These are phyloP conservation scores for Sebastes cheni DNA, from an alignment of 2,797 vertebrate genomes.

Conservation along the genomic window DNA sequence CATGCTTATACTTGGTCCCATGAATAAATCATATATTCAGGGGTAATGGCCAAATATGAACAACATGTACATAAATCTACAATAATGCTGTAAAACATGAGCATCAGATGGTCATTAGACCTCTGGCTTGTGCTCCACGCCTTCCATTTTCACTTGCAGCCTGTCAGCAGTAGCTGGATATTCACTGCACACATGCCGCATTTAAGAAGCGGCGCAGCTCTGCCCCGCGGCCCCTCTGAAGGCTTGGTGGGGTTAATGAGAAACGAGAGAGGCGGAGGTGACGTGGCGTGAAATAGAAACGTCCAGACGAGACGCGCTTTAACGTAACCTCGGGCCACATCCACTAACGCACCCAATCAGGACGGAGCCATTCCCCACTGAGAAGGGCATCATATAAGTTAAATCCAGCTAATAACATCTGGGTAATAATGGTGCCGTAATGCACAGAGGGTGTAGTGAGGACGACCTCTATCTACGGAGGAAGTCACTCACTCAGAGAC, in stretches of 20 bases:
- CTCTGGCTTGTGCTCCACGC: background rate
- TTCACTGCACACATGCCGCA: background rate
- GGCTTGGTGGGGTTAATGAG: constrained; percentile 70
- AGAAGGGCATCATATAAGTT: constrained; percentile 48
- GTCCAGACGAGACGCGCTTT: constrained; percentile 42
- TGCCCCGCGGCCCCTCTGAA: constrained; percentile 23
- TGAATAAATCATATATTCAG: background rate
- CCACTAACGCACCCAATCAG: constrained; percentile 28
- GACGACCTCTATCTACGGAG: constrained; percentile 16
- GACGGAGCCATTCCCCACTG: constrained; percentile 24
- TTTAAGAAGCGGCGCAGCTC: constrained; percentile 18
- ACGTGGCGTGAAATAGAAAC: constrained; percentile 72
- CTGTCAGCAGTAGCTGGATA: constrained; percentile 36
- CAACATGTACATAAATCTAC: background rate
- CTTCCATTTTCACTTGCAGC: constrained; percentile 30
- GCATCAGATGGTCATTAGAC: background rate
- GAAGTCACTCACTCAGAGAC: constrained; percentile 45
- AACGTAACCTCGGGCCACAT: constrained; percentile 51
- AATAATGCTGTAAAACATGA: background rate
- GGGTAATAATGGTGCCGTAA: constrained; percentile 18
- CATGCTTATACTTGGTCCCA: background rate
- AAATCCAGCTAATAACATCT: constrained; percentile 54
- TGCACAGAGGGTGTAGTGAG: constrained; percentile 25
- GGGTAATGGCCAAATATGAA: background rate
- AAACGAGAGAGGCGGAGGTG: constrained; percentile 62